Evolutionary conservation across 2,888 invertebrate genomes (phyloP), one percentile per base, ranked within the genome.

Genomic region (Acrobasis suavella): DNA sequence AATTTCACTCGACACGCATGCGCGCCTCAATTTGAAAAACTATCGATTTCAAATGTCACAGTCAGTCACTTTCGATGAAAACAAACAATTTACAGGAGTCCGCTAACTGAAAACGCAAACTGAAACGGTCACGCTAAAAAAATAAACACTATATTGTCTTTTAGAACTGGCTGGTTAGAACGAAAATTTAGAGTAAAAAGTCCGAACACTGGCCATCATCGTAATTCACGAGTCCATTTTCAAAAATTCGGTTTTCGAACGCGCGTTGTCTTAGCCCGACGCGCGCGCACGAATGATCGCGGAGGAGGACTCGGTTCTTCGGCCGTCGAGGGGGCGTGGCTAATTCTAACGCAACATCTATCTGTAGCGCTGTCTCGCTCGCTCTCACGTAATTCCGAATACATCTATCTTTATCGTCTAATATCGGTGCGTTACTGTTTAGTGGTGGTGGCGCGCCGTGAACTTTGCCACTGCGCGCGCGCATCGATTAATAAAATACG

Each of bases 231-330:
- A 82, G 78, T 78, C 79, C 88, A 85, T 85, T 80, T 32, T 79
- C 76, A 78, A 78, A 65, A 69, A 39, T 50, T 50, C 42, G 32
- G 17, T 69, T 46, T 75, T 76, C 69, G 68, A 72, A 74, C 78
- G 72, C 82, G 69, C 74, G 68, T 75, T 81, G 83, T 91, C 90
- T 89, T 86, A 80, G 75, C 72, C 74, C 87, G 86, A 89, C 90
- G 91, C 89, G 83, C 85, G 91, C 91, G 91, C 90, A 89, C 90
- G 87, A 92, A 91, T 92, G 90, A 84, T 77, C 77, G 70, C 81
- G 85, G 85, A 91, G 91, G 91, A 85, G 90, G 90, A 83, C 77
- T 86, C 85, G 76, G 81, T 79, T 81, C 80, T 80, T 79, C 81
- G 82, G 78, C 80, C 83, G 80, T 75, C 72, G 72, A 73, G 77